Evolutionary conservation across 2,797 vertebrate species (phyloP).

Genomic region (Acrossocheilus wenchowensis): DNA sequence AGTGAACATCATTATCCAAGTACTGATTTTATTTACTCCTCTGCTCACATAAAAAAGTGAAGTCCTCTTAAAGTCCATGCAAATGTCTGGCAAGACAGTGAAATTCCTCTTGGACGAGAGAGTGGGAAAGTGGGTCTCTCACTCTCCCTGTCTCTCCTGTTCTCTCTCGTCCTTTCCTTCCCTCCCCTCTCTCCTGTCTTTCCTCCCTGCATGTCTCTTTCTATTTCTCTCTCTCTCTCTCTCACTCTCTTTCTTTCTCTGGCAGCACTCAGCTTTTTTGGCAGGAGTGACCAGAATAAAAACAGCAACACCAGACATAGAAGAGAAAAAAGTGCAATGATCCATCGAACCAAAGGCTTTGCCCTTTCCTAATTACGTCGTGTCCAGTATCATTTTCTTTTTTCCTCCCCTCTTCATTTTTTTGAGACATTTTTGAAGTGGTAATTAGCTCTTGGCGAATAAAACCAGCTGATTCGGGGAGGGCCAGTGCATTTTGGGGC

Average conservation of each 20-base stretch:
- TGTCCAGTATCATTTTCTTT: slow-evolving; percentile 76
- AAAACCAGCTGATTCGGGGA: slow-evolving; percentile 89
- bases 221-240: slow-evolving; percentile 51
- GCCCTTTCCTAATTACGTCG: slow-evolving; percentile 86
- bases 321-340: slow-evolving; percentile 80
- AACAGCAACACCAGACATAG: slow-evolving; percentile 82
- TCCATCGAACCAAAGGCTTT: slow-evolving; percentile 79
- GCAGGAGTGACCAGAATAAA: slow-evolving; percentile 89
- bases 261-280: slow-evolving; percentile 81
- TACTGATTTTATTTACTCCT: slow-evolving; percentile 45
- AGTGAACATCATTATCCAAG: slow-evolving; percentile 19
- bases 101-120: slow-evolving; percentile 74
- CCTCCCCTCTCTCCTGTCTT: slow-evolving; percentile 34
- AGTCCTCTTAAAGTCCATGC: slow-evolving; percentile 72
- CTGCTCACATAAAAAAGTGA: slow-evolving; percentile 65
- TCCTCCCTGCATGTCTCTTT: slow-evolving; percentile 34
- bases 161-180: slow-evolving; percentile 31
- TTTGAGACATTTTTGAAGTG: slow-evolving; percentile 77
- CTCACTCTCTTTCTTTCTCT: slow-evolving; percentile 74
- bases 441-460: slow-evolving; percentile 91
- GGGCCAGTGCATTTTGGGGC: slow-evolving; percentile 87
- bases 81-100: slow-evolving; percentile 80
- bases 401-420: slow-evolving; percentile 57
- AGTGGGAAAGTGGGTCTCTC: slow-evolving; percentile 61
- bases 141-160: slow-evolving; percentile 35